Base-by-base conservation (phyloP, 2,888 invertebrate species). In the Nomada hirtipes region DNA sequence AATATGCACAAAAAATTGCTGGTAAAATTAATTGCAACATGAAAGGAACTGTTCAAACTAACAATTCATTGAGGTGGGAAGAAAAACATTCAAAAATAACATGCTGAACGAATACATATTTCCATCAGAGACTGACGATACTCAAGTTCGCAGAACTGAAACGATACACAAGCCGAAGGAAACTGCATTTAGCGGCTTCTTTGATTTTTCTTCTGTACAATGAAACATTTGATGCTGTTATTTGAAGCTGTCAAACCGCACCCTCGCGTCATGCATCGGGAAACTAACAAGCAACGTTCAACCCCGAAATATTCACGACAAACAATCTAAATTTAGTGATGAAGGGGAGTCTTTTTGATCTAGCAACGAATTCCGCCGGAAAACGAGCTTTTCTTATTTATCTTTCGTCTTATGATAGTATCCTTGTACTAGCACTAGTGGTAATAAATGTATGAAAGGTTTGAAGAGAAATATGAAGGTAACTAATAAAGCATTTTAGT, bases 201-300 rank as follows among this genome's bases (percentile, higher is more conserved):
- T 74, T 80, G 83, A 79, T 59, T 57, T 11, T 47, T 29, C 20
- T 52, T 13, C 42, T 15, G 44, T 42, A 76, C 68, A 75, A 83
- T 67, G 79, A 79, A 83, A 72, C 67, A 70, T 76, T 83, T 57
- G 60, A 57, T n/a, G 23, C 26, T 61, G 70, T 79, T 77, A 74
- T 78, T 82, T 47, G 69, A 78, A 82, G 60, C 83, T 83, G 83
- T 83, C 83, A 79, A 83, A 83, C 72, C 52, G 71, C 44, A 64
- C 44, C 59, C 68, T 29, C 47, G 64, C 23, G 29, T 67, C 57
- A 18, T 42, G 63, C 65, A 64, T 79, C 71, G 47, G 71, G 57
- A 67, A 67, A 70, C 60, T 63, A 82, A 77, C 73, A 60, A 53
- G 61, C 44, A 70, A 59, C 57, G 72, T 73, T 78, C 69, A 71